Evolutionary conservation across 1,140 invertebrate genomes (phyloP).

Genomic region (Heterodera carotae): DNA sequence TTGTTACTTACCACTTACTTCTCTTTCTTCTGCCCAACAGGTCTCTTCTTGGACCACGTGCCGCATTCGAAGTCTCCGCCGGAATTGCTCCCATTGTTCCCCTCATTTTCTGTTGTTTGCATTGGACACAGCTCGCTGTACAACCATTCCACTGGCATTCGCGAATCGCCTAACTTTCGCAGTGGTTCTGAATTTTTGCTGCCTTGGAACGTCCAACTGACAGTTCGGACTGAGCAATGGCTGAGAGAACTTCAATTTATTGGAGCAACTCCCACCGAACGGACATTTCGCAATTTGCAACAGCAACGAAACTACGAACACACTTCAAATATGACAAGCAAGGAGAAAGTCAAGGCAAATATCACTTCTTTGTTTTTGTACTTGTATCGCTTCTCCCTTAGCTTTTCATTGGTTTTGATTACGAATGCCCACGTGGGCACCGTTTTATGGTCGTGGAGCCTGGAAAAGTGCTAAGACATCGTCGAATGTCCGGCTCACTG

Average conservation of each 20-base stretch:
- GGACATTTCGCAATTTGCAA: conserved; percentile 39
- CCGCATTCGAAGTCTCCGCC: conserved; percentile 29
- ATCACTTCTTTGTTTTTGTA: background rate
- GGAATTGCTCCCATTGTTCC: conserved; percentile 77
- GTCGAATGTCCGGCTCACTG: conserved; percentile 74
- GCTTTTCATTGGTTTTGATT: conserved; percentile 92
- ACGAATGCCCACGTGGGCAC: conserved; percentile 92
- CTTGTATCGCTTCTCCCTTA: conserved; percentile 65
- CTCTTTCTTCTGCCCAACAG: conserved; percentile 30
- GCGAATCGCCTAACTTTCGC: conserved; percentile 79
- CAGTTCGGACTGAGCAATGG: conserved; percentile 67
- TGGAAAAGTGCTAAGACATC: conserved; percentile 80
- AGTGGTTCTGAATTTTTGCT: conserved; percentile 84
- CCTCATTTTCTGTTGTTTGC: conserved; percentile 88
- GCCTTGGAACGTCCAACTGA: conserved; percentile 89
- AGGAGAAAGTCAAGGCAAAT: conserved; percentile 65
- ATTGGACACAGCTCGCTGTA: conserved; percentile 86
- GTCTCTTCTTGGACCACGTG: conserved; percentile 40
- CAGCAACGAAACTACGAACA: conserved; percentile 40
- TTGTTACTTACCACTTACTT: background rate
- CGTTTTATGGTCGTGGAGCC: conserved; percentile 88
- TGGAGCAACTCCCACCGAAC: conserved; percentile 31
- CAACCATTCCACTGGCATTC: conserved; percentile 78
- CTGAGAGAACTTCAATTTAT: conserved; percentile 67
- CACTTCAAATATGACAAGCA: conserved; percentile 55